phyloP scores from a whole-genome alignment of 2,797 vertebrate genomes.

The Balearica regulorum region DNA sequence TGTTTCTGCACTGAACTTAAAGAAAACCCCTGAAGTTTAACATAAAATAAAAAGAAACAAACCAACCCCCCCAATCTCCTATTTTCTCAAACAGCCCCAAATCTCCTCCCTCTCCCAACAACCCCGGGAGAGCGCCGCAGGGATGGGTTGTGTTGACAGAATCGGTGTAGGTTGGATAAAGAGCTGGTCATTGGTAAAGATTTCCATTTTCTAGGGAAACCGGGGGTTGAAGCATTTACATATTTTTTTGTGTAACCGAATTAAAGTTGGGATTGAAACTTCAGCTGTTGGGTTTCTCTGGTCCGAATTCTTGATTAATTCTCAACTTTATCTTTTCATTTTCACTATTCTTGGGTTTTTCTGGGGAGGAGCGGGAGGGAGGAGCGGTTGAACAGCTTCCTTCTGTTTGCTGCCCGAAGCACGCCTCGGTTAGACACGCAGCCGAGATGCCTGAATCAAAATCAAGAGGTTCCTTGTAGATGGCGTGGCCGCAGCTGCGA shows the following conservation, averaged over 20 bases:
- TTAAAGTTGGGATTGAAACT: not conserved
- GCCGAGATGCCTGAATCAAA: not conserved
- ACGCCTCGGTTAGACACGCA: not conserved
- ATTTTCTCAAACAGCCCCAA: not conserved
- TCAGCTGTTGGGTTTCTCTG: not conserved
- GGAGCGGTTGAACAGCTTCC: not conserved
- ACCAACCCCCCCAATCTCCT: not conserved
- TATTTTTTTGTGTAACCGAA: not conserved
- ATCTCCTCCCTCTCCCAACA: not conserved
- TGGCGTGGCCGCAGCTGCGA: accelerated
- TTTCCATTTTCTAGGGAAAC: not conserved
- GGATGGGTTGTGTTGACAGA: not conserved
- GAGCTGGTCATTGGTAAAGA: not conserved
- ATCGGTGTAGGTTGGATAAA: not conserved
- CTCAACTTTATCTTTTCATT: not conserved
- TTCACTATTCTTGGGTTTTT: not conserved
- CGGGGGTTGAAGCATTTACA: not conserved
- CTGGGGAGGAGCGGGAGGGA: not conserved
- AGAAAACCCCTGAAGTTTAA: not conserved
- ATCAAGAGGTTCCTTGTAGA: not conserved
- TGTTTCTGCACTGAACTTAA: not conserved
- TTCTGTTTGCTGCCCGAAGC: not conserved
- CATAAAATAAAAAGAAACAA: not conserved
- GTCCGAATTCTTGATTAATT: not conserved
- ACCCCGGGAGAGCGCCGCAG: accelerated